phyloP scores from a whole-genome alignment of 2,888 invertebrate genomes.

The Liodrosophila aerea region DNA sequence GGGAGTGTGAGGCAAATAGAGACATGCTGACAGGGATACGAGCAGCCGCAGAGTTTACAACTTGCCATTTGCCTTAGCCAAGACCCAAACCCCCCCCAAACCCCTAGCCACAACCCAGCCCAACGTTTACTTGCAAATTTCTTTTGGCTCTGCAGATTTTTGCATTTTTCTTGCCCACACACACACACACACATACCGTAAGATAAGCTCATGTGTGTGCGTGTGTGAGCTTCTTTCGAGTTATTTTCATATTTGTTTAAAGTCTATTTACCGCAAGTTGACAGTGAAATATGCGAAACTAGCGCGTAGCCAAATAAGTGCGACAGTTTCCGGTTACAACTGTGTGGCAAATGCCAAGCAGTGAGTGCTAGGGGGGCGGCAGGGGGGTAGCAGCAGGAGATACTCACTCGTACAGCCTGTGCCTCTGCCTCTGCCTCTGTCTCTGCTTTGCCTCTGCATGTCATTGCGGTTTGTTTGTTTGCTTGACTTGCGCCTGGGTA shows the following conservation, averaged over 20 bases:
- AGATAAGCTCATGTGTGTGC: neutral
- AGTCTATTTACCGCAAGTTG: slow-evolving; percentile 77
- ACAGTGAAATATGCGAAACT: slow-evolving; percentile 77
- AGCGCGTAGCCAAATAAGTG: slow-evolving; percentile 77
- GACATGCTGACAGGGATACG: slow-evolving; percentile 44
- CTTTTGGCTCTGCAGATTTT: slow-evolving; percentile 58
- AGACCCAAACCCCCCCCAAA: too few relatives aligned
- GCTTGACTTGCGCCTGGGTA: slow-evolving; percentile 74
- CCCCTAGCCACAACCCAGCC: too few relatives aligned
- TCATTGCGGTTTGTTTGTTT: slow-evolving; percentile 75
- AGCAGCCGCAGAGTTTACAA: slow-evolving; percentile 62
- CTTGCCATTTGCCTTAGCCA: slow-evolving; percentile 68
- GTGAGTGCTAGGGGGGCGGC: neutral
- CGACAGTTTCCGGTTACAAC: slow-evolving; percentile 77
- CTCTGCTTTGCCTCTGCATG: slow-evolving; percentile 61
- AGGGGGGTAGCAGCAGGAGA: slow-evolving; percentile 34
- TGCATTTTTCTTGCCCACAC: slow-evolving; percentile 58
- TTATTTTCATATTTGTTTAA: slow-evolving; percentile 76
- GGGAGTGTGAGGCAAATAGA: too few relatives aligned
- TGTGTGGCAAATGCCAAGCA: slow-evolving; percentile 61
- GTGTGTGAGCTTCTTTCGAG: slow-evolving; percentile 56
- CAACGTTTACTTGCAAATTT: slow-evolving; percentile 71
- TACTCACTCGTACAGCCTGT: slow-evolving; percentile 9
- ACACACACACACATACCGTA: slow-evolving; percentile 14
- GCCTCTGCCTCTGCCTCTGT: slow-evolving; percentile 31